phyloP scores from a whole-genome alignment of 2,113 vertebrate genomes.

The Patagioenas fasciata region DNA sequence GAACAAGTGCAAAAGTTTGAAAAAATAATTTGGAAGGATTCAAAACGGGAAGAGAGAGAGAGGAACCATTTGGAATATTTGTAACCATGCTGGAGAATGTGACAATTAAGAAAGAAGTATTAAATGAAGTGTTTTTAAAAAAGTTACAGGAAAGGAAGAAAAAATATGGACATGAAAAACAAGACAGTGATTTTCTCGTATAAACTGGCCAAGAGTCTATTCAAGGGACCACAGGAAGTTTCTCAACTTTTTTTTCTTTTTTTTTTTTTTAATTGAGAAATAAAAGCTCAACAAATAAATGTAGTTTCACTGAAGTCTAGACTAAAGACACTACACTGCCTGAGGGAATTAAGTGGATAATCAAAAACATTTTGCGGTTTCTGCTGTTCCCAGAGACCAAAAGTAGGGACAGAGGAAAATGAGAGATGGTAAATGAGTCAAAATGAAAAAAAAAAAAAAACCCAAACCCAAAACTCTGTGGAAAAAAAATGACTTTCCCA shows the following conservation, averaged over 20 bases:
- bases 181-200: not conserved
- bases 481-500: not conserved
- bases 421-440: not conserved
- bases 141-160: not conserved
- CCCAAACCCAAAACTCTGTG: not conserved
- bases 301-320: slow-evolving; percentile 35
- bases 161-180: not conserved
- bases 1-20: not conserved
- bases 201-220: not conserved
- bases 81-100: not conserved
- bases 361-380: slow-evolving; percentile 47
- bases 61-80: not conserved
- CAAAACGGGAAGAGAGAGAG: not conserved
- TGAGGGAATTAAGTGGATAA: slow-evolving; percentile 38
- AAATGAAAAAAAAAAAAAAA: not conserved
- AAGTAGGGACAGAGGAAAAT: slow-evolving; percentile 17
- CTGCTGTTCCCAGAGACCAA: slow-evolving; percentile 33
- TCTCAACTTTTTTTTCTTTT: not conserved
- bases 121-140: not conserved
- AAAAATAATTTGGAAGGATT: not conserved
- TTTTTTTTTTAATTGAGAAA: not conserved
- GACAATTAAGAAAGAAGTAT: not conserved
- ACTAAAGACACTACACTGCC: slow-evolving; percentile 6
- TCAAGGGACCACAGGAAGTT: not conserved
- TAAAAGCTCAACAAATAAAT: slow-evolving; percentile 34